Base-by-base conservation (phyloP, 2,888 invertebrate genomes). In the Alcis repandata region DNA sequence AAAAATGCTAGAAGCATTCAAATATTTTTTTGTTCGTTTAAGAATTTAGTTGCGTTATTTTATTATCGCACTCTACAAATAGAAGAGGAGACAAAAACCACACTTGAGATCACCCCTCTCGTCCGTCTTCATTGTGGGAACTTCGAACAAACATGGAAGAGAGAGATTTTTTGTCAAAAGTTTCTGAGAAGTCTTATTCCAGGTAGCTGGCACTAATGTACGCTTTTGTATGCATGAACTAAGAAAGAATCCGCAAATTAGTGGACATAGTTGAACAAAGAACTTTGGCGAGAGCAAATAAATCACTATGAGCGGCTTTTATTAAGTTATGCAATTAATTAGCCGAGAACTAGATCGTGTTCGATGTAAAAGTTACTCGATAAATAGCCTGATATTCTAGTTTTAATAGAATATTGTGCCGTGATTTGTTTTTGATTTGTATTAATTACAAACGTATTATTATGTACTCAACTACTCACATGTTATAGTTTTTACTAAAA, bases 31-130 rank as follows among this genome's bases (percentile, higher is more conserved):
- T 69, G 59, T 75, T 67, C 54, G 73, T 77, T 79, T 54, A 68
- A 74, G 76, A 78, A 68, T 71, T 76, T 73, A 79, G 80, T 86
- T 86, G 80, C 83, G 75, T 82, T 79, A 79, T 86, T 89, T 89
- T 90, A 86, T 88, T 87, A 89, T 85, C 84, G 80, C 78, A 85
- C 87, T 88, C 84, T 79, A 89, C 86, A 88, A 90, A 89, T 89
- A 89, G 87, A 83, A 82, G 71, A 77, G 75, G 78, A 84, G 85
- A 90, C 85, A 92, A 92, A 92, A 92, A 91, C 85, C 79, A 83
- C 89, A 90, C 92, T 92, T 87, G 87, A 92, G 85, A 88, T 83
- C 81, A 88, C 90, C 90, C 87, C 86, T 88, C 87, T 87, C 85
- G 82, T 73, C 79, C 76, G 78, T 76, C 73, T 68, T 80, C 80